These are phyloP conservation scores for Caenorhabditis latens DNA, from an alignment of 1,140 invertebrate genomes.

Conservation along the genomic window DNA sequence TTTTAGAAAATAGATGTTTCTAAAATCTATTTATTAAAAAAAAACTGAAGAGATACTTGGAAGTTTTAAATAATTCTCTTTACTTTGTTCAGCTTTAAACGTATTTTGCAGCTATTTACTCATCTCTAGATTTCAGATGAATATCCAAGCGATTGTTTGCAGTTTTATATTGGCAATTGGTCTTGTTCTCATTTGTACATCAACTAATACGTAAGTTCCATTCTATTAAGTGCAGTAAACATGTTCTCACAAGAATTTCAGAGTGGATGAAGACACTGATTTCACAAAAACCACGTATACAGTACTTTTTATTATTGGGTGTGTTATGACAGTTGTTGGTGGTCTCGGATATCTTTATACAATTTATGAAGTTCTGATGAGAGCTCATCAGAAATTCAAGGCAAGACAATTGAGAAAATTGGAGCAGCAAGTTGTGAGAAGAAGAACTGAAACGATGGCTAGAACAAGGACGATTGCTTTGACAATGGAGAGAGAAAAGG, in stretches of 20 bases:
- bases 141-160: conserved; percentile 46
- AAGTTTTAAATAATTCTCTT: no score
- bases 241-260: not conserved
- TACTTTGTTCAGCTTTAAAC: no score
- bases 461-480: conserved; percentile 32
- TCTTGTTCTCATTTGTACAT: conserved; percentile 16
- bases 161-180: conserved; percentile 29
- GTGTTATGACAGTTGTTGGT: conserved; percentile 30
- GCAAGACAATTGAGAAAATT: conserved; percentile 16
- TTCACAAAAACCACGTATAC: conserved; percentile 10
- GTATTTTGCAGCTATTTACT: not conserved
- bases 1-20: no score
- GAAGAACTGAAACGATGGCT: conserved; percentile 43
- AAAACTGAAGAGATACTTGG: no score
- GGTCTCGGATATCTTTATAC: conserved; percentile 46
- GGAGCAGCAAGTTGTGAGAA: conserved; percentile 29
- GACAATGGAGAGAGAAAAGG: conserved; percentile 16
- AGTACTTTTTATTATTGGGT: conserved; percentile 19
- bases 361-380: conserved; percentile 20
- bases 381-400: conserved; percentile 29
- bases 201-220: conserved; percentile 28
- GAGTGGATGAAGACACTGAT: conserved; percentile 11
- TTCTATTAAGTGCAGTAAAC: not conserved
- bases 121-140: conserved; percentile 27
- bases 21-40: no score